phyloP scores from a whole-genome alignment of 2,797 vertebrate species.

The Malurus splendens region DNA sequence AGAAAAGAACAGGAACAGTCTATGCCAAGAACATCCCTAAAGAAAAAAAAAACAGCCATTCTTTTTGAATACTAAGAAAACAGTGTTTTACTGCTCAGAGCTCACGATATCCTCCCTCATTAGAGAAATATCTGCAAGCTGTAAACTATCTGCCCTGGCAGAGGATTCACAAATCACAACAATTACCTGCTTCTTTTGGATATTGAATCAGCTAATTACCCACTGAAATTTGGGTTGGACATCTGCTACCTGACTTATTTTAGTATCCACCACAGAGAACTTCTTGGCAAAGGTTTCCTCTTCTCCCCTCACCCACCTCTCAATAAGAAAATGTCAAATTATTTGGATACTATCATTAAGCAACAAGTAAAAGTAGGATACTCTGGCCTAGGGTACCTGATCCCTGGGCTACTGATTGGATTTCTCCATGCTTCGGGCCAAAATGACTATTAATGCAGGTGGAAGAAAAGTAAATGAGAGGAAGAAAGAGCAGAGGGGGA shows the following conservation, averaged over 20 bases:
- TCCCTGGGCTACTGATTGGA: not conserved
- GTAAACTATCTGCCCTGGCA: slow-evolving; percentile 62
- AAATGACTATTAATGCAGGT: not conserved
- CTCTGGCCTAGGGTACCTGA: slow-evolving; percentile 12
- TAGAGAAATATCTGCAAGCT: slow-evolving; percentile 59
- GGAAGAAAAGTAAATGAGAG: slow-evolving; percentile 14
- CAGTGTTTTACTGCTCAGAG: slow-evolving; percentile 51
- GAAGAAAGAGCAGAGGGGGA: not conserved
- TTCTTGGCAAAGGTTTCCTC: slow-evolving; percentile 59
- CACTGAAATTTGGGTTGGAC: slow-evolving; percentile 65
- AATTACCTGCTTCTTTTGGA: slow-evolving; percentile 71
- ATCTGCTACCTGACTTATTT: slow-evolving; percentile 70
- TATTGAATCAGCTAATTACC: slow-evolving; percentile 64
- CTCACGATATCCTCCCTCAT: slow-evolving; percentile 53
- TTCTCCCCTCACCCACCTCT: slow-evolving; percentile 44
- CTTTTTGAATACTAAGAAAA: slow-evolving; percentile 61
- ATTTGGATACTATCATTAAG: slow-evolving; percentile 49
- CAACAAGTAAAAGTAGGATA: slow-evolving; percentile 29
- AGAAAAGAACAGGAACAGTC: slow-evolving; percentile 12
- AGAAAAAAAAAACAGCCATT: slow-evolving; percentile 60
- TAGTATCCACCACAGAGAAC: slow-evolving; percentile 44
- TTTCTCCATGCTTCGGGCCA: slow-evolving; percentile 17
- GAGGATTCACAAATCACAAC: slow-evolving; percentile 62
- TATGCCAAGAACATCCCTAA: slow-evolving; percentile 62
- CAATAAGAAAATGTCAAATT: slow-evolving; percentile 47